phyloP scores from a whole-genome alignment of 2,113 vertebrate species.

The Halichoerus grypus region DNA sequence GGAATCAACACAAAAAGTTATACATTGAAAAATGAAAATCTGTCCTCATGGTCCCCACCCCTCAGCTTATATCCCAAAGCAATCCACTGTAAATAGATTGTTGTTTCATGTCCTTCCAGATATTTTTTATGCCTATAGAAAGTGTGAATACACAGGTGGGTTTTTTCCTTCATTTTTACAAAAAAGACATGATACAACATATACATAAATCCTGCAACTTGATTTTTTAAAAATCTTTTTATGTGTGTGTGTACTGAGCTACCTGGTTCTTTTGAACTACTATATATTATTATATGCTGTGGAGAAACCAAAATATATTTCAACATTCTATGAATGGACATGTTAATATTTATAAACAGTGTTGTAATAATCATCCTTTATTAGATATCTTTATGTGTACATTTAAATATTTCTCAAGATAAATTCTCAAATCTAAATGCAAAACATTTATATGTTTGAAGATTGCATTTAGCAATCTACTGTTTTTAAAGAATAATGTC shows the following conservation, averaged over 20 bases:
- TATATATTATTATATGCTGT: neutral
- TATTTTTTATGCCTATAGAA: neutral
- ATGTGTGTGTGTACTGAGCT: neutral
- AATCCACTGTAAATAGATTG: neutral
- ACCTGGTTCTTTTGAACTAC: slow-evolving; percentile 4
- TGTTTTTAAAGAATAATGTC: slow-evolving; percentile 67
- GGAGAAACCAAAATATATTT: neutral
- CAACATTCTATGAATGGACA: neutral
- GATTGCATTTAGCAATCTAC: slow-evolving; percentile 64
- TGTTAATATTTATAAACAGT: neutral
- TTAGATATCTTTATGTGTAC: neutral
- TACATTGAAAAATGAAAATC: neutral
- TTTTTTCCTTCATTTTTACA: slow-evolving; percentile 16
- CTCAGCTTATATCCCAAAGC: neutral
- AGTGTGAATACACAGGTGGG: neutral
- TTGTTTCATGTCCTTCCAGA: neutral
- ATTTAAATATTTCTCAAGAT: slow-evolving; percentile 57
- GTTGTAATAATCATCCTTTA: neutral
- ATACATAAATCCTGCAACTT: neutral
- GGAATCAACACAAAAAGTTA: neutral
- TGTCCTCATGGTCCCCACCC: neutral
- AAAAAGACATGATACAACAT: neutral
- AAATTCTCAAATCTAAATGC: slow-evolving; percentile 50
- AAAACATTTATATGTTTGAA: slow-evolving; percentile 55
- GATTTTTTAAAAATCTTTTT: neutral